Percentiles rank a stretch among this genome's conserved stretches.
Conservation (phyloP, 2,888 invertebrate species). For the Parascotia fuliginaria region DNA sequence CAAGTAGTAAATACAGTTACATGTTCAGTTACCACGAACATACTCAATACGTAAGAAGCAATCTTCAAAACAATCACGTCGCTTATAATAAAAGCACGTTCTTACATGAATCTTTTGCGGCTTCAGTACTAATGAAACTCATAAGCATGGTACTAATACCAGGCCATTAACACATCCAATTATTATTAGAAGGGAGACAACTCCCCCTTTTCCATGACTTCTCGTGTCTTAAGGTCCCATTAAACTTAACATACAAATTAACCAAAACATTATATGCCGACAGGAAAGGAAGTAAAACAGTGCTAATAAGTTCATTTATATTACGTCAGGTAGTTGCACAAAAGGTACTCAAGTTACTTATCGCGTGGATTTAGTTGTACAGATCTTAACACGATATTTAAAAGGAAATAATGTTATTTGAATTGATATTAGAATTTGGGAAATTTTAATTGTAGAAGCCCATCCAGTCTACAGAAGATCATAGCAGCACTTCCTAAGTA, state of each 20-base stretch:
- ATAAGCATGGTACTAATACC: slow-evolving; percentile 79
- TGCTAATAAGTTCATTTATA: slow-evolving; percentile 32
- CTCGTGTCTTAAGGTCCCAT: slow-evolving; percentile 64
- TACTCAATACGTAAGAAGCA: slow-evolving; percentile 54
- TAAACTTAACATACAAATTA: slow-evolving; percentile 74
- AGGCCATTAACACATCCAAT: slow-evolving; percentile 78
- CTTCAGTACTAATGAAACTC: slow-evolving; percentile 79
- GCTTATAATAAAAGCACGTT: slow-evolving; percentile 78
- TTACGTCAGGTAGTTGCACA: no score
- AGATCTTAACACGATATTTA: no score
- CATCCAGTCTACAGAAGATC: no score
- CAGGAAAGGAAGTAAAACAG: slow-evolving; percentile 27
- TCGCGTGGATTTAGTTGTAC: no score
- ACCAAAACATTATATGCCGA: slow-evolving; percentile 52
- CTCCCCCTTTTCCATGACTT: slow-evolving; percentile 54
- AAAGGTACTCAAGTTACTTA: no score
- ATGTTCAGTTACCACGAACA: slow-evolving; percentile 3
- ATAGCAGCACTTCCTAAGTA: no score
- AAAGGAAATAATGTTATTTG: no score
- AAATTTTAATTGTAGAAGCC: no score
- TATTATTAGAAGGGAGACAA: slow-evolving; percentile 70
- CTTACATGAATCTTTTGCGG: slow-evolving; percentile 78
- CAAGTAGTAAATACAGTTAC: not conserved
- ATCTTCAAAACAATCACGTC: slow-evolving; percentile 80
- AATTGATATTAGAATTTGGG: no score